A percentile compares a stretch with the other conserved stretches of the same genome.
Evolutionary conservation across 2,113 vertebrate genomes (phyloP).

Genomic region (Rhinogobius similis): DNA sequence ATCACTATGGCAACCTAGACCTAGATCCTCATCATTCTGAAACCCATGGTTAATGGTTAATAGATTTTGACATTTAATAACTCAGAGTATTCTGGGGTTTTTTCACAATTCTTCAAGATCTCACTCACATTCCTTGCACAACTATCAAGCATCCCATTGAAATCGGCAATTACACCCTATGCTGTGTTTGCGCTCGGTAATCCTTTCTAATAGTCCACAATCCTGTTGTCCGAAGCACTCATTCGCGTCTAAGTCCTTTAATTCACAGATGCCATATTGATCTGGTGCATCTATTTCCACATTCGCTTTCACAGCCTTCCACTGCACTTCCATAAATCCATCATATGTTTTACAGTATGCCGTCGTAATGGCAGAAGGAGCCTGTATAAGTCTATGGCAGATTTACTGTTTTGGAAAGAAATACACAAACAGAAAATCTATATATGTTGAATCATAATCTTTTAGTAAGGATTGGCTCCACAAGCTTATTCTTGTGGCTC

Average conservation of each 20-base stretch:
- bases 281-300: background rate
- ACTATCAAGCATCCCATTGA: constrained; percentile 45
- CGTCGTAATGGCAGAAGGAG: constrained; percentile 7
- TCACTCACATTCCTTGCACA: constrained; percentile 39
- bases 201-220: constrained; percentile 47
- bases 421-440: too few relatives aligned
- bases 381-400: background rate
- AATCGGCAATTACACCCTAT: constrained; percentile 40
- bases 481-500: background rate
- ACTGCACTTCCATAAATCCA: constrained; percentile 15
- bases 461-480: background rate
- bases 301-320: background rate
- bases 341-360: constrained; percentile 30
- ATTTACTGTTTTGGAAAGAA: background rate
- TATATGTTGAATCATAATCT: background rate
- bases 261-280: constrained; percentile 28
- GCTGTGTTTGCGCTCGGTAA: constrained; percentile 31
- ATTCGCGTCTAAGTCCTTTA: constrained; percentile 25
- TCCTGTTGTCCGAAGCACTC: constrained; percentile 35
- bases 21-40: too few relatives aligned
- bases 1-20: too few relatives aligned
- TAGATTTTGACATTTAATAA: background rate
- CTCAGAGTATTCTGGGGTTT: background rate
- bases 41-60: too few relatives aligned
- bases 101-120: constrained; percentile 25